Percentiles rank a stretch among this genome's conserved stretches.
phyloP scores from a whole-genome alignment of 2,797 vertebrate species.

The Anas flavirostris region DNA sequence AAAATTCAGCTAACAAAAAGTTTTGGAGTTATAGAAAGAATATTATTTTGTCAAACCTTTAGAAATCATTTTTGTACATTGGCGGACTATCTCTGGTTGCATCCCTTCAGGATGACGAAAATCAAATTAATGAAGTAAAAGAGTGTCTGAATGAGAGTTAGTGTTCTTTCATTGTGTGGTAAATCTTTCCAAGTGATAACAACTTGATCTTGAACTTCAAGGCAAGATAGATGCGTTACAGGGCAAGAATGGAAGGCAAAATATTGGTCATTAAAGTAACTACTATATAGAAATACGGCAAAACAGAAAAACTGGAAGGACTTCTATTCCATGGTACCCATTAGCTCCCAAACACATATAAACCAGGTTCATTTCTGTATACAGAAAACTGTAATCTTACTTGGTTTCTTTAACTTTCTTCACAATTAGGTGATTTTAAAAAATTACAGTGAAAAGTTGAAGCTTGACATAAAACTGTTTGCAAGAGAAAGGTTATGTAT shows the following conservation, averaged over 20 bases:
- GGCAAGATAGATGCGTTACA: not conserved
- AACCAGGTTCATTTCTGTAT: not conserved
- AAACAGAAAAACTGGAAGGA: not conserved
- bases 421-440: not conserved
- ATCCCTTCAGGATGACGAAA: not conserved
- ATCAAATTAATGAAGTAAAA: not conserved
- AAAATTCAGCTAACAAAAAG: not conserved
- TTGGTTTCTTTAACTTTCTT: not conserved
- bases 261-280: not conserved
- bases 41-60: not conserved
- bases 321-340: not conserved
- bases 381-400: not conserved
- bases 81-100: not conserved
- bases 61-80: not conserved
- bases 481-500: not conserved
- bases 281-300: not conserved
- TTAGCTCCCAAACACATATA: not conserved
- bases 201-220: not conserved
- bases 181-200: not conserved
- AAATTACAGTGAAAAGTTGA: not conserved
- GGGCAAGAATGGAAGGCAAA: not conserved
- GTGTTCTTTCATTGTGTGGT: not conserved
- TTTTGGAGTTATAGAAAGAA: not conserved
- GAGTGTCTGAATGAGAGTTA: not conserved
- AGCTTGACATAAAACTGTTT: not conserved